Evolutionary conservation across 2,888 invertebrate genomes (phyloP).

Genomic region (Cephus nigrinus): DNA sequence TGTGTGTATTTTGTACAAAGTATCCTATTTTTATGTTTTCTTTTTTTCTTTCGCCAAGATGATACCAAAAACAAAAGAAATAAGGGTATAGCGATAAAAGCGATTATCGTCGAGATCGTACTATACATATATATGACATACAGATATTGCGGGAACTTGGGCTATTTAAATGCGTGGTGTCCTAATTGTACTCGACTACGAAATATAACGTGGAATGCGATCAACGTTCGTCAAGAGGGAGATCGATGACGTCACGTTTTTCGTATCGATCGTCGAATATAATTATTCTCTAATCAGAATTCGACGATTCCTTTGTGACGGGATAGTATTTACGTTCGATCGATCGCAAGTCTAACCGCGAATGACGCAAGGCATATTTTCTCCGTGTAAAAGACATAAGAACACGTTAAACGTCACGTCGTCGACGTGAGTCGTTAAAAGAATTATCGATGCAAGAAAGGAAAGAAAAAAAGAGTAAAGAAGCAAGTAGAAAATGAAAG

Average conservation of each 20-base stretch:
- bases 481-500: background rate
- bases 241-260: background rate
- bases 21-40: constrained; percentile 50
- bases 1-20: constrained; percentile 65
- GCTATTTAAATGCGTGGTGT: background rate
- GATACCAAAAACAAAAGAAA: background rate
- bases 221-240: background rate
- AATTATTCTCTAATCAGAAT: background rate
- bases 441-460: background rate
- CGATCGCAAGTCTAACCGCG: background rate
- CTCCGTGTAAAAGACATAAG: background rate
- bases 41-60: constrained; percentile 1
- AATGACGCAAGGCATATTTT: background rate
- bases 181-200: background rate
- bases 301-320: background rate
- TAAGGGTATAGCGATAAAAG: background rate
- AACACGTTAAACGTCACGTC: background rate
- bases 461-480: background rate
- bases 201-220: background rate
- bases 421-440: background rate
- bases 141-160: background rate
- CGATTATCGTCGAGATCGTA: constrained; percentile 17
- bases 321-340: background rate
- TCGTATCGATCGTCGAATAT: background rate
- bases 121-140: constrained; percentile 29